A percentile compares a stretch with the other conserved stretches of the same genome.
Conservation (phyloP, 2,797 vertebrate genomes). For the Neostethus bicornis region DNA sequence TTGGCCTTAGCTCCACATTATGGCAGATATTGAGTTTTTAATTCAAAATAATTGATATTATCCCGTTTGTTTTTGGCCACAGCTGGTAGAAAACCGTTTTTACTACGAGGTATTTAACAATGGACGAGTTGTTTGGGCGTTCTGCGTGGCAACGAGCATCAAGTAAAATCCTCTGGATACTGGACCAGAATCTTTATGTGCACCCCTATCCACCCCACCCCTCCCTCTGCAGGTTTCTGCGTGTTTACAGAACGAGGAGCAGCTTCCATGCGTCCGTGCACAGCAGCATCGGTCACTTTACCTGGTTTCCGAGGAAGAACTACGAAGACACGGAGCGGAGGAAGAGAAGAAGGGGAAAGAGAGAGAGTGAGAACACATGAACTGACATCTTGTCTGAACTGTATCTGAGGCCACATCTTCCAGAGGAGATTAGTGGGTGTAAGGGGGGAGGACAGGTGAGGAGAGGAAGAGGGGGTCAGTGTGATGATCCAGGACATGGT, state of each 20-base stretch:
- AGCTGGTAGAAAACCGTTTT: too few species aligned
- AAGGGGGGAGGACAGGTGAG: constrained; percentile 16
- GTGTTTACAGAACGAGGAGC: constrained; percentile 46
- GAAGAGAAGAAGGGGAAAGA: constrained; percentile 72
- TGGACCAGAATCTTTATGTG: too few species aligned
- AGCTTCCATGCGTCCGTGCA: constrained; percentile 66
- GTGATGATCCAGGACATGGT: constrained; percentile 48
- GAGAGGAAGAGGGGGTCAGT: constrained; percentile 20
- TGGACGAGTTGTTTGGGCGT: too few species aligned
- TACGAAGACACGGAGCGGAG: constrained; percentile 80
- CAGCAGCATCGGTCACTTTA: constrained; percentile 85
- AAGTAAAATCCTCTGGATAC: too few species aligned
- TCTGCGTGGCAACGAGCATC: too few species aligned
- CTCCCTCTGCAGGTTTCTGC: too few species aligned
- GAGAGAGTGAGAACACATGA: constrained; percentile 72
- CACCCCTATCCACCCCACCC: too few species aligned
- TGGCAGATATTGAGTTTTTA: too few species aligned
- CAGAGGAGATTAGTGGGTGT: constrained; percentile 23
- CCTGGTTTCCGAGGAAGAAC: constrained; percentile 99
- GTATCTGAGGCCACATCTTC: constrained; percentile 17
- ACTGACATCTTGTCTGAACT: constrained; percentile 27
- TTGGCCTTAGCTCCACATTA: too few species aligned
- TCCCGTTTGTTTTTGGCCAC: too few species aligned
- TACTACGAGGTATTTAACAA: too few species aligned
- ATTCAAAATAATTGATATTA: too few species aligned